These are phyloP conservation scores for Fragum whitleyi DNA, from an alignment of 2,888 invertebrate genomes.

Conservation along the genomic window DNA sequence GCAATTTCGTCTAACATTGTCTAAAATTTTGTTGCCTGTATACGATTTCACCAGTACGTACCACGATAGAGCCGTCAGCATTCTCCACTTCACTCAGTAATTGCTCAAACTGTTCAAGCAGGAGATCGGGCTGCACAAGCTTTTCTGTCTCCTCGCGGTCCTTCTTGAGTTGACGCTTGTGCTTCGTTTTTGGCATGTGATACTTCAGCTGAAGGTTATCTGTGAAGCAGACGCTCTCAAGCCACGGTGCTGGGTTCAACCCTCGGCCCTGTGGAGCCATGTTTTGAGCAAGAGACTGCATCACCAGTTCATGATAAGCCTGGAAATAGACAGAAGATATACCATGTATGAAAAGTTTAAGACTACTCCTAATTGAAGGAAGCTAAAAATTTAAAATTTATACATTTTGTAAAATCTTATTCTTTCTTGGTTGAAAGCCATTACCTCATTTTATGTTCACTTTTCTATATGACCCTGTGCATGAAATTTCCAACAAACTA, in stretches of 20 bases:
- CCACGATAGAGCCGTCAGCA: constrained; percentile 19
- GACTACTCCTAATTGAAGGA: no score
- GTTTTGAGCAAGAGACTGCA: constrained; percentile 55
- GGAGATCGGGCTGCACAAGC: constrained; percentile 53
- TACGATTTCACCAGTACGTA: constrained; percentile 6
- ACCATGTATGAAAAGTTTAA: no score
- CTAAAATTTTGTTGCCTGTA: no score
- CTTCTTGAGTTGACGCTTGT: constrained; percentile 63
- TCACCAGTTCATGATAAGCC: constrained; percentile 53
- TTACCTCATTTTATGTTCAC: no score
- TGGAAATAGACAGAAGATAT: constrained; percentile 31
- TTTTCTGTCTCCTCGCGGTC: constrained; percentile 61
- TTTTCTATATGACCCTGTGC: no score
- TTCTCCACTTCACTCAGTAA: constrained; percentile 52
- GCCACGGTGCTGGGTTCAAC: constrained; percentile 67
- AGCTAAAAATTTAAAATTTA: no score
- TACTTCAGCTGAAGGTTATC: constrained; percentile 61
- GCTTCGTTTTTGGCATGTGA: constrained; percentile 61
- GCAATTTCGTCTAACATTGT: no score
- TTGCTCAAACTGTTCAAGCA: constrained; percentile 66
- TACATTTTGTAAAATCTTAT: no score
- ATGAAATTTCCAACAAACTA: no score
- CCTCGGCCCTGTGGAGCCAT: constrained; percentile 44
- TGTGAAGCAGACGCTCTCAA: constrained; percentile 64
- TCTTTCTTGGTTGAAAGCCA: no score